phyloP scores from a whole-genome alignment of 2,797 vertebrate genomes.

The Petrocephalus sullivani region DNA sequence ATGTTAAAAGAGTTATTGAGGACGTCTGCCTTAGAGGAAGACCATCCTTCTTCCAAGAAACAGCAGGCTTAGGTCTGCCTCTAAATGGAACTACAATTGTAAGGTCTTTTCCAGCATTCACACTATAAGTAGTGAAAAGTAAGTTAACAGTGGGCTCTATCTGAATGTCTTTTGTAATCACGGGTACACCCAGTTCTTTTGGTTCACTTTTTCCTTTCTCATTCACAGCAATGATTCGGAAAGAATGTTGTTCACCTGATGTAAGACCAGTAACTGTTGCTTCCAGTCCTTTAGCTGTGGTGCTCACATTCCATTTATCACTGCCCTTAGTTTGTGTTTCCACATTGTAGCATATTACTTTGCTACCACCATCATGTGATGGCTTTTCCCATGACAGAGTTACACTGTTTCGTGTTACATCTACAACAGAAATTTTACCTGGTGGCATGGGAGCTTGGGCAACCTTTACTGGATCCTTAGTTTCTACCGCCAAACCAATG shows the following conservation, averaged over 20 bases:
- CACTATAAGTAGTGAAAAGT: conserved; percentile 84
- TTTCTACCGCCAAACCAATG: conserved; percentile 82
- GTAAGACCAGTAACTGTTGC: conserved; percentile 81
- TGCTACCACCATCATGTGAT: conserved; percentile 91
- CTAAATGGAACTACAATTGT: conserved; percentile 85
- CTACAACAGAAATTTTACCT: conserved; percentile 78
- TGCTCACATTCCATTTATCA: conserved; percentile 87
- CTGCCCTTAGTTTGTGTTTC: conserved; percentile 89
- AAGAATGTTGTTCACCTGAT: conserved; percentile 83
- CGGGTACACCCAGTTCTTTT: conserved; percentile 87
- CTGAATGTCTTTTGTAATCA: conserved; percentile 85
- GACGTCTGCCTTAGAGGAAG: conserved; percentile 85
- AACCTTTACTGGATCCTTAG: conserved; percentile 79
- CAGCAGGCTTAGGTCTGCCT: conserved; percentile 86
- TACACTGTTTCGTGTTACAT: conserved; percentile 82
- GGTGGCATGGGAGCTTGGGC: conserved; percentile 87
- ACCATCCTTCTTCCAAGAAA: conserved; percentile 88
- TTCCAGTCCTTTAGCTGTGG: conserved; percentile 84
- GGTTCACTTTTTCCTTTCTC: conserved; percentile 98
- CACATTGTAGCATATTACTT: conserved; percentile 89
- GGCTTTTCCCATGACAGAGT: conserved; percentile 90
- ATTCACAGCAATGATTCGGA: conserved; percentile 88
- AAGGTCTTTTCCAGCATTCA: conserved; percentile 85
- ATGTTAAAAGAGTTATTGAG: conserved; percentile 79
- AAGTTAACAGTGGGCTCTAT: conserved; percentile 82